Conservation (phyloP, 2,113 vertebrate genomes). For the Eidolon helvum region DNA sequence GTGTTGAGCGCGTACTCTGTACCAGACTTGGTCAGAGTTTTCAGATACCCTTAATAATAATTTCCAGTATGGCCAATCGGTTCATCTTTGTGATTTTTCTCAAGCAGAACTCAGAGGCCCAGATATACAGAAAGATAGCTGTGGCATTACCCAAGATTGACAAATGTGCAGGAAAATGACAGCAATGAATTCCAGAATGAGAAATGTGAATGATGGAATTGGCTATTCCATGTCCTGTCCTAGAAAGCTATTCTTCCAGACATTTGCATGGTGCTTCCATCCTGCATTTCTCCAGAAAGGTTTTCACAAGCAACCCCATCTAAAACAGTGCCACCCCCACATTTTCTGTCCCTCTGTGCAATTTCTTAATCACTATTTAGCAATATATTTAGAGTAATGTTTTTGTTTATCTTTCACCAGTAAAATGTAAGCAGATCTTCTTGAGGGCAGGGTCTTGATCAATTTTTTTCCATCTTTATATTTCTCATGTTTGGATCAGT, state of each 20-base stretch:
- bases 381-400: neutral
- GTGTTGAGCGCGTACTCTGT: neutral
- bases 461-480: neutral
- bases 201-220: accelerated
- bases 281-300: neutral
- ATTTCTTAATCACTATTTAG: neutral
- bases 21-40: neutral
- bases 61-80: neutral
- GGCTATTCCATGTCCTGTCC: neutral
- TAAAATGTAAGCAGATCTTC: neutral
- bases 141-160: neutral
- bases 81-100: neutral
- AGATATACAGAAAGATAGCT: neutral
- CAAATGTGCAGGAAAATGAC: neutral
- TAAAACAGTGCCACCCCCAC: neutral
- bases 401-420: neutral
- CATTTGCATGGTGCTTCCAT: neutral
- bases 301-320: neutral
- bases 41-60: neutral
- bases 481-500: neutral
- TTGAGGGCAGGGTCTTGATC: neutral
- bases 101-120: neutral
- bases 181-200: neutral
- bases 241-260: neutral
- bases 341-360: neutral